A percentile compares a stretch with the other conserved stretches of the same genome.
phyloP scores from a whole-genome alignment of 2,797 vertebrate genomes.

The Prionace glauca region DNA sequence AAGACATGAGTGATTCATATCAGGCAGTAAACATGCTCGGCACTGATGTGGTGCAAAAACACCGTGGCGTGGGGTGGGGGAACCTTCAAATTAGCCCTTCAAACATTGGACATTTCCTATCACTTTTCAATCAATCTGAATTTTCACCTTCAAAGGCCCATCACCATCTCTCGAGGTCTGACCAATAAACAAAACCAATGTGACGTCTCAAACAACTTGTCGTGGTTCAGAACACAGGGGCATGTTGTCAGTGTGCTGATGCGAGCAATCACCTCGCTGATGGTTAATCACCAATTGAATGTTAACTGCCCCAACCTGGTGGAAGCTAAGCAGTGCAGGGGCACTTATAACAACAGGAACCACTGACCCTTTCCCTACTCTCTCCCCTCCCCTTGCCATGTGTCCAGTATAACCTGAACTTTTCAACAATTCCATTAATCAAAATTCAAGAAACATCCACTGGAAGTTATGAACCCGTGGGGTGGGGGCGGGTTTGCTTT shows the following conservation, averaged over 20 bases:
- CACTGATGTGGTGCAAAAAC: background rate
- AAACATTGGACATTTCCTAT: background rate
- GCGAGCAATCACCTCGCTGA: background rate
- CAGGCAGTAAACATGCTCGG: background rate
- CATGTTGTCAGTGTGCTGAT: background rate
- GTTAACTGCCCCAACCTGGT: background rate
- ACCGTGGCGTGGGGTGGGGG: background rate
- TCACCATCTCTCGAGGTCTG: background rate
- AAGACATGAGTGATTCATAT: background rate
- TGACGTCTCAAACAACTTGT: background rate
- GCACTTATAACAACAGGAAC: background rate
- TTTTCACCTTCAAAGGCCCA: background rate
- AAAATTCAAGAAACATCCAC: background rate
- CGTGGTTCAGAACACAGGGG: no score
- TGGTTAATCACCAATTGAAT: background rate
- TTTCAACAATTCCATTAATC: background rate
- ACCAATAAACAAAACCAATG: background rate
- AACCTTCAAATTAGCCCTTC: background rate
- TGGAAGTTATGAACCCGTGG: background rate
- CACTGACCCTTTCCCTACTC: background rate
- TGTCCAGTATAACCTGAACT: no score
- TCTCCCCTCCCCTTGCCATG: no score
- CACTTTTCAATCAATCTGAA: background rate
- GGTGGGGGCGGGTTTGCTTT: background rate
- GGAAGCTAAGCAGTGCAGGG: background rate